A percentile compares a stretch with the other conserved stretches of the same genome.
These are phyloP conservation scores for Porites rus DNA, from an alignment of 92 coral and sea anemone species.

Conservation along the genomic window DNA sequence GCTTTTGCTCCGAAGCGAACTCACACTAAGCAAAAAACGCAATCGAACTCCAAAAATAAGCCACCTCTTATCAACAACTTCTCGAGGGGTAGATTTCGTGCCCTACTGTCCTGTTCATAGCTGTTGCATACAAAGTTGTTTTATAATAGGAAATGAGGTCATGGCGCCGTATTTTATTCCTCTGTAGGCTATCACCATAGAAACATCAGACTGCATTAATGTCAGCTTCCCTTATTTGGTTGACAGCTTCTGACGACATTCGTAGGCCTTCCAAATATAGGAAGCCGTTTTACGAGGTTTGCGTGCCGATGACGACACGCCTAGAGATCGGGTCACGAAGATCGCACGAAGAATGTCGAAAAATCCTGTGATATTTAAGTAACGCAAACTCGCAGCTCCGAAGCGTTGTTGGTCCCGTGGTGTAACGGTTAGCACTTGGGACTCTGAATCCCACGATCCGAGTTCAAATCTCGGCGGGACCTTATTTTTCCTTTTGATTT, in stretches of 20 bases:
- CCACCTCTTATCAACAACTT: constrained; percentile 16
- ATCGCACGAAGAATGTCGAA: constrained; percentile 45
- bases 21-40: constrained; percentile 4
- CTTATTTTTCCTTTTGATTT: constrained; percentile 41
- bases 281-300: constrained; percentile 61
- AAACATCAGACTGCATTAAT: constrained; percentile 77
- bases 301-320: constrained; percentile 92
- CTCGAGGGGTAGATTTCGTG: constrained; percentile 13
- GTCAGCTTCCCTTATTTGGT: constrained; percentile 75
- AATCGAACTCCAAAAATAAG: not conserved
- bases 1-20: constrained; percentile 8
- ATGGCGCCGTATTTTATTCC: constrained; percentile 80
- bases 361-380: not conserved
- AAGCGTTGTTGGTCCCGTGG: constrained; percentile 72
- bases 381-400: no score
- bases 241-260: constrained; percentile 52
- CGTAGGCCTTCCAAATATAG: constrained; percentile 81
- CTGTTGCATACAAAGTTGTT: constrained; percentile 54
- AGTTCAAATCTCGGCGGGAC: constrained; percentile 99
- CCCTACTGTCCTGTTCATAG: constrained; percentile 8
- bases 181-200: constrained; percentile 76
- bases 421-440: constrained; percentile 99
- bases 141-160: constrained; percentile 90
- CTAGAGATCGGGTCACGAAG: constrained; percentile 86
- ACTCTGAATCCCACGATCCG: constrained; percentile 99